These are phyloP conservation scores for Galerucella nymphaeae DNA, from an alignment of 2,888 invertebrate genomes.

Conservation along the genomic window DNA sequence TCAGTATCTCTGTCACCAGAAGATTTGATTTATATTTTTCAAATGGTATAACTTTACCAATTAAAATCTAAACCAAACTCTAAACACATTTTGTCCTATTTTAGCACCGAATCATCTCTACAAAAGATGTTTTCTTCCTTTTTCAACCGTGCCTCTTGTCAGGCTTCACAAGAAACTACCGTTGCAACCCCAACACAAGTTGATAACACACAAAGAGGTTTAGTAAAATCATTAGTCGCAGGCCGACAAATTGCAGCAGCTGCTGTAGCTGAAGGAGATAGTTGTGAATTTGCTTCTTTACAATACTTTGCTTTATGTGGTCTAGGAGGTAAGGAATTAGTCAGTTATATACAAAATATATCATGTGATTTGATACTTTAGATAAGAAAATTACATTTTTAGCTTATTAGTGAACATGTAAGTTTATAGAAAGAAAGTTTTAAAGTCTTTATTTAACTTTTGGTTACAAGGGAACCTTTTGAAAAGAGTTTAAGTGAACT, in stretches of 20 bases:
- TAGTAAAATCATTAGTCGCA: conserved; percentile 60
- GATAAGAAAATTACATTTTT: too few species aligned
- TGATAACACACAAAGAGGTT: conserved; percentile 46
- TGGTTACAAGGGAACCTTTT: too few species aligned
- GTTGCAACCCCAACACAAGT: conserved; percentile 33
- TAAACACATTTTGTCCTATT: conserved; percentile 6
- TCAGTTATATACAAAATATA: not conserved
- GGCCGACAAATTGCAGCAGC: conserved; percentile 60
- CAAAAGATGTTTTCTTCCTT: conserved; percentile 54
- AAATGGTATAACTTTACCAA: not conserved
- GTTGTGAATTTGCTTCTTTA: conserved; percentile 89
- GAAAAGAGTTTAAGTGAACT: too few species aligned
- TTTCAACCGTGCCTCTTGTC: conserved; percentile 56
- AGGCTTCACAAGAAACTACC: conserved; percentile 47
- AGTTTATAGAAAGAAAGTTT: too few species aligned
- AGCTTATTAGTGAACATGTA: too few species aligned
- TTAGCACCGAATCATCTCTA: conserved; percentile 31
- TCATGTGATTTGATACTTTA: not conserved
- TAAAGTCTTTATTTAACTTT: too few species aligned
- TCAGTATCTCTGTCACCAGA: not conserved
- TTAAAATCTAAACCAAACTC: not conserved
- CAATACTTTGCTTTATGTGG: conserved; percentile 95
- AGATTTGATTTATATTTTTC: not conserved
- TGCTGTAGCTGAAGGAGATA: conserved; percentile 55
- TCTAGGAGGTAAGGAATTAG: conserved; percentile 75